Evolutionary conservation across 2,888 invertebrate species (phyloP).

Genomic region (Acleris cristana): DNA sequence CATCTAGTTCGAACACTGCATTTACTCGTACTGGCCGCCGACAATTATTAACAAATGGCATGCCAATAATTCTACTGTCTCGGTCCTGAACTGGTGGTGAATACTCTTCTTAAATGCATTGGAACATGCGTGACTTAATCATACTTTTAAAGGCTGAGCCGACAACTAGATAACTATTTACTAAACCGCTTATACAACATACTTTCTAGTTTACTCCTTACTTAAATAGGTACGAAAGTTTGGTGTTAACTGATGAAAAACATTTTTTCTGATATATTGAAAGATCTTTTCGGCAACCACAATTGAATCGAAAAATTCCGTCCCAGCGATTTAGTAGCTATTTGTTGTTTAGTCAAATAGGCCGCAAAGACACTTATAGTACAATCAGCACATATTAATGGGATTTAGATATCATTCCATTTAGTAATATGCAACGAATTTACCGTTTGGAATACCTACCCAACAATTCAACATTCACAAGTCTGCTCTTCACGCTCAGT

Average conservation of each 20-base stretch:
- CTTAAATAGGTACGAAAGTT: constrained; percentile 27
- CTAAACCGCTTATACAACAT: constrained; percentile 28
- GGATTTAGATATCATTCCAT: neutral
- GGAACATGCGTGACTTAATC: constrained; percentile 38
- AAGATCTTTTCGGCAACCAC: constrained; percentile 13
- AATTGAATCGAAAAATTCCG: neutral
- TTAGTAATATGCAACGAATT: neutral
- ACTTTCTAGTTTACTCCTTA: constrained; percentile 19
- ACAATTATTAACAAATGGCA: too few species aligned
- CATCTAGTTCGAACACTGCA: too few species aligned
- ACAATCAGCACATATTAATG: constrained; percentile 1
- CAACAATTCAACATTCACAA: neutral
- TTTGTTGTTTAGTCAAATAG: constrained; percentile 26
- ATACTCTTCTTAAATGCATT: constrained; percentile 28
- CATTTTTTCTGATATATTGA: constrained; percentile 17
- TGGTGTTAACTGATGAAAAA: constrained; percentile 29
- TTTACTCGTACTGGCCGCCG: too few species aligned
- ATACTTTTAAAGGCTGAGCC: constrained; percentile 36
- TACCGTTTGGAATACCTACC: neutral
- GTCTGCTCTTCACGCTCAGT: too few species aligned
- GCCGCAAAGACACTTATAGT: constrained; percentile 21
- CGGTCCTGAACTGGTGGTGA: constrained; percentile 15
- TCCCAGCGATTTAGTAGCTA: constrained; percentile 13
- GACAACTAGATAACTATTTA: constrained; percentile 34
- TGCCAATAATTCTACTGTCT: too few species aligned